Base-by-base conservation (phyloP, 2,113 vertebrate genomes). In the Origma solitaria region DNA sequence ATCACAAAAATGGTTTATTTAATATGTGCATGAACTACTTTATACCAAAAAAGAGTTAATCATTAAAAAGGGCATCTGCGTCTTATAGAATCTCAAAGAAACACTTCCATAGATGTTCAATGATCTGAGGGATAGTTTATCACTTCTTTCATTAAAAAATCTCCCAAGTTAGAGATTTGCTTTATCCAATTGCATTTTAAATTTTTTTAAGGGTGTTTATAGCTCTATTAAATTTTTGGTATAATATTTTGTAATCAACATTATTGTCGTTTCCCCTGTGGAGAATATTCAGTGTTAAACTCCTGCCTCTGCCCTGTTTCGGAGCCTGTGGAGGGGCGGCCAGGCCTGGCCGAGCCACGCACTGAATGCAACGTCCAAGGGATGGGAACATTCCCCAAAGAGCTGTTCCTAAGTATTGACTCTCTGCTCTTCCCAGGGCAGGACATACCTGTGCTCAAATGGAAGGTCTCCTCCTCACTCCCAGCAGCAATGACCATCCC, bases 11-110 rank as follows among this genome's bases (percentile, higher is more conserved):
- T 2, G 13, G 57, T 44, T 83, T 58, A 40, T 82, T 94, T 77
- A 77, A 80, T 65, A 95, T 61, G 30, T 90, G 78, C 68, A 86
- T 49, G 85, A 61, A 62, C 40, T 77, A 28, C 44, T 82, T 88
- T 73, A 54, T 24, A 50, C 13, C 28, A 24, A 61, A 69, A 18
- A 69, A 18, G 42, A 30, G 22, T 53, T 21, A 51, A 47, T 30
- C 1, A 54, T 49, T 57, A 44, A 37, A 79, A 68, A 82, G 25
- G 75, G 49, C 40, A 44, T 66, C 38, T 75, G 35, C 6, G 1
- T 64, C 71, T n/a, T 51, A 22, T 1, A 60, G 90, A 54, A 73
- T 12, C 45, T 19, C 30, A 88, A 58, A 69, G 9, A 57, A 88
- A 70, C 68, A 8, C 15, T 68, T 76, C 35, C 44, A 45, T 25